Conservation (phyloP, 2,888 invertebrate species). For the Diaperis boleti region DNA sequence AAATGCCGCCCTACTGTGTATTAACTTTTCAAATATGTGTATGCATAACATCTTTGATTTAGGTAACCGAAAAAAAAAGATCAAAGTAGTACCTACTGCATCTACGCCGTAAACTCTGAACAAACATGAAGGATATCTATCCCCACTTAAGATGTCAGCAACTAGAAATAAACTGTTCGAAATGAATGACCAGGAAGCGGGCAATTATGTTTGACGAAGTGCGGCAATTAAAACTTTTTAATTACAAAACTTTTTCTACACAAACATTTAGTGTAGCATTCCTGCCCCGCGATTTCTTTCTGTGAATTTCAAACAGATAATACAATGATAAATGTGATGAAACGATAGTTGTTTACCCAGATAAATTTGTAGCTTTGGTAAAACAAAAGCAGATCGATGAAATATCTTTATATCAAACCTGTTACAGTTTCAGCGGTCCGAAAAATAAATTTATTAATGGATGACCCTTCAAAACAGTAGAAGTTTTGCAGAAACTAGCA, state of each 20-base stretch:
- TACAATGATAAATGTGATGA: neutral
- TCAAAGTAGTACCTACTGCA: too few relatives aligned
- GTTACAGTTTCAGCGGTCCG: neutral
- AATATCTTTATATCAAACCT: constrained; percentile 7
- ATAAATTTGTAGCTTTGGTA: neutral
- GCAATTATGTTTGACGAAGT: constrained; percentile 27
- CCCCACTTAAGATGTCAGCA: constrained; percentile 11
- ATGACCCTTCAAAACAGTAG: neutral
- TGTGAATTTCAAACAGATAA: neutral
- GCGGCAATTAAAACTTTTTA: constrained; percentile 36
- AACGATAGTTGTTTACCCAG: neutral
- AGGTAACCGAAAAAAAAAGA: too few relatives aligned
- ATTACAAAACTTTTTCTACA: constrained; percentile 23
- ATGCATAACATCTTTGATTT: too few relatives aligned
- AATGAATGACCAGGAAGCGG: constrained; percentile 15
- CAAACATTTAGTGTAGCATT: constrained; percentile 10
- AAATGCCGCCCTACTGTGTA: neutral
- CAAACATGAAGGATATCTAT: too few relatives aligned
- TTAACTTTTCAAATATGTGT: constrained; percentile 26
- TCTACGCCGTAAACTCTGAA: too few relatives aligned
- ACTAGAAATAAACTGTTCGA: constrained; percentile 27
- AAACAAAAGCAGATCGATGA: neutral
- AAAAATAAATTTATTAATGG: constrained; percentile 9
- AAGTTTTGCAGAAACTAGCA: neutral
- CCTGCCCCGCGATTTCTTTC: neutral